A percentile compares a stretch with the other conserved stretches of the same genome.
Conservation (phyloP, 2,888 invertebrate genomes). For the Drepanosiphum platanoidis region DNA sequence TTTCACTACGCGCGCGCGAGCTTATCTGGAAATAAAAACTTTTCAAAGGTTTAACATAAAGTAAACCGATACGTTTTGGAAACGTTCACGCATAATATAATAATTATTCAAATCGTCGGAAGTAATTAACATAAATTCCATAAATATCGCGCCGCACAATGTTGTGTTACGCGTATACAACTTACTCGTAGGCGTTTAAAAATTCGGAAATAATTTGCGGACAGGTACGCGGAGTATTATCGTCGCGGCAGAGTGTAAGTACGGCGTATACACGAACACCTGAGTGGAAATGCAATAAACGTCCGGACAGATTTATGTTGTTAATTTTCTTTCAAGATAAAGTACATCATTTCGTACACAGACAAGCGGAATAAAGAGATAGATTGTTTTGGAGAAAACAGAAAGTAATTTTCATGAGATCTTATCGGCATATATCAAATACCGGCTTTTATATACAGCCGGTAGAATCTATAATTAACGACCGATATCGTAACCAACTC, state of each 20-base stretch:
- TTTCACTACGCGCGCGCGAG: not conserved
- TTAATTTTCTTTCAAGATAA: conserved; percentile 49
- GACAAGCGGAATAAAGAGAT: conserved; percentile 12
- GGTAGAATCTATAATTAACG: conserved; percentile 28
- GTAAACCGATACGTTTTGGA: not conserved
- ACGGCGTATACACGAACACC: not conserved
- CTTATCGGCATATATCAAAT: conserved; percentile 40
- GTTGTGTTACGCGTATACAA: no score
- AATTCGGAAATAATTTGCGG: not conserved
- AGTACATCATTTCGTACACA: not conserved
- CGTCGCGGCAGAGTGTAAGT: not conserved
- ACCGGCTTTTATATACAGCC: conserved; percentile 8
- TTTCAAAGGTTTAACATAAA: not conserved
- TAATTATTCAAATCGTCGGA: not conserved
- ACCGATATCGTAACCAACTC: not conserved
- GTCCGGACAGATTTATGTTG: conserved; percentile 57
- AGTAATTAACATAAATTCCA: not conserved
- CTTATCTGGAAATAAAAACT: not conserved
- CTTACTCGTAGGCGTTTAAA: not conserved
- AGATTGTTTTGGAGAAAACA: not conserved
- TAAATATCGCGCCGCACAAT: not conserved
- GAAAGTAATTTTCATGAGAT: conserved; percentile 42
- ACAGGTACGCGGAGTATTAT: not conserved
- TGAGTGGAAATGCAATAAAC: conserved; percentile 36
- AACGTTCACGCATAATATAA: not conserved